phyloP scores from a whole-genome alignment of 2,113 vertebrate genomes.

The Illadopsis cleaveri region DNA sequence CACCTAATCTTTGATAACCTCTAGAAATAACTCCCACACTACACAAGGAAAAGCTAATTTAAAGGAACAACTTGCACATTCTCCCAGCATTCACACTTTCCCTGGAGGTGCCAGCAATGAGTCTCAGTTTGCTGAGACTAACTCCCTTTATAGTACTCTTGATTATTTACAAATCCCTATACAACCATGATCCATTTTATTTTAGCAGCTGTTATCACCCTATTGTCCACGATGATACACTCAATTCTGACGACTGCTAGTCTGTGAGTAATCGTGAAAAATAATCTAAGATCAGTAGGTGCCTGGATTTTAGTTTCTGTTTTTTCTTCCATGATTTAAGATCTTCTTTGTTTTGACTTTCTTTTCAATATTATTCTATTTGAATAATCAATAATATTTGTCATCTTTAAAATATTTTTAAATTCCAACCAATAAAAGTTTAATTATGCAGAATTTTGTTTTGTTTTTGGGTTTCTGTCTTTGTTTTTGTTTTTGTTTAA shows the following conservation, averaged over 20 bases:
- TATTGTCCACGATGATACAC: background rate
- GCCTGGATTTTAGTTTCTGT: background rate
- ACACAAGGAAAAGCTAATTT: background rate
- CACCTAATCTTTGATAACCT: background rate
- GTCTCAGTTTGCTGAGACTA: conserved; percentile 15
- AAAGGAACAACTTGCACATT: background rate
- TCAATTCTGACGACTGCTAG: background rate
- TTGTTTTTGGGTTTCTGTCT: background rate
- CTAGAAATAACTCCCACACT: background rate
- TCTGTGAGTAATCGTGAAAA: background rate
- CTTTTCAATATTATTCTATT: background rate
- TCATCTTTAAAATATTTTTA: background rate
- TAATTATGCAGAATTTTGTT: background rate
- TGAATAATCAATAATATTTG: background rate
- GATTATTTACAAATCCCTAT: conserved; percentile 45
- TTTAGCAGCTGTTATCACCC: conserved; percentile 1
- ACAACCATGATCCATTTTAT: conserved; percentile 10
- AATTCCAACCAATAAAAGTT: background rate
- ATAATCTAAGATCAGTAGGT: background rate
- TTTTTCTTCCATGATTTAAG: background rate
- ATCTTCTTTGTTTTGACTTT: background rate
- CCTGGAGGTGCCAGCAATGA: background rate
- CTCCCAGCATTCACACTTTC: background rate
- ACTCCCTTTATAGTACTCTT: conserved; percentile 4
- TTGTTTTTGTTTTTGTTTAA: background rate